These are phyloP conservation scores for Scarus forsteni DNA, from an alignment of 2,797 vertebrate species.

Conservation along the genomic window DNA sequence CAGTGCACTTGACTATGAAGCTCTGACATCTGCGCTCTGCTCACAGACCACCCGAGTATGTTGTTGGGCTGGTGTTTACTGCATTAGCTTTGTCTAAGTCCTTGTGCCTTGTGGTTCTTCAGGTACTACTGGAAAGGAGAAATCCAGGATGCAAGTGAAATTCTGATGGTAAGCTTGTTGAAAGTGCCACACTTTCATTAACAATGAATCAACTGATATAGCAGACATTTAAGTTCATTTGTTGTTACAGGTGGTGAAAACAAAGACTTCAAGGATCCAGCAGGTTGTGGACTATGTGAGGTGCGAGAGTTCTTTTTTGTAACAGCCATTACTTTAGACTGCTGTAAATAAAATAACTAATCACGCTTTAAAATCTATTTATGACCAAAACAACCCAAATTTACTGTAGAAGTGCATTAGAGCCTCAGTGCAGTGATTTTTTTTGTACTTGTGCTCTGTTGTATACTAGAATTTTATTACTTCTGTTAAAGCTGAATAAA, in stretches of 20 bases:
- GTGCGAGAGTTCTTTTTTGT: conserved; percentile 75
- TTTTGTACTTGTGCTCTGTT: background rate
- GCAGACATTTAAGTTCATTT: conserved; percentile 32
- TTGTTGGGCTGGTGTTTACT: background rate
- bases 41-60: too few species aligned
- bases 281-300: conserved; percentile 84
- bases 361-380: background rate
- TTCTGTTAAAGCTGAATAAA: background rate
- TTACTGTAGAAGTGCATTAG: background rate
- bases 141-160: conserved; percentile 88
- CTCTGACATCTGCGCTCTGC: too few species aligned
- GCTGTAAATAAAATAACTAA: background rate
- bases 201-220: background rate
- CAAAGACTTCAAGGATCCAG: conserved; percentile 86
- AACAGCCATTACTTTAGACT: background rate
- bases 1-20: too few species aligned
- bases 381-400: background rate
- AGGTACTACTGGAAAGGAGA: conserved; percentile 93
- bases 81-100: background rate
- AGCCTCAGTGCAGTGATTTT: background rate
- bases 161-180: conserved; percentile 85
- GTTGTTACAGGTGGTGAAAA: conserved; percentile 89
- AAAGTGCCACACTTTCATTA: background rate
- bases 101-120: conserved; percentile 18
- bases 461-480: background rate